Evolutionary conservation across 30 jellyfish, hydroid and myxozoan genomes (phyloP), one percentile per base, ranked within the genome.

Genomic region (Turritopsis dohrnii): DNA sequence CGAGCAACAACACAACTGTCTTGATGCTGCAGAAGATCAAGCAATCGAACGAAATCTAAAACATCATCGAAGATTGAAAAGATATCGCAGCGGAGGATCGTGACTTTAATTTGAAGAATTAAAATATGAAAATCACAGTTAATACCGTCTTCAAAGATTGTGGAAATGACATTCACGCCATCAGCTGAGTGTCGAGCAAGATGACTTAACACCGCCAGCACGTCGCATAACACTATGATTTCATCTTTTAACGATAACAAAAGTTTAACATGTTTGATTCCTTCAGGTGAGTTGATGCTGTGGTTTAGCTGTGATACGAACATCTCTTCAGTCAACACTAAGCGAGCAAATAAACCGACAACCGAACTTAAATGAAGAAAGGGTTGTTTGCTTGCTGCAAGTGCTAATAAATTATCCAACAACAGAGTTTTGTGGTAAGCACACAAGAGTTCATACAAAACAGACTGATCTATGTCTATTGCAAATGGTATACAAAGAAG

Each of bases 401-500:
- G 41, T 7, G 13, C 28, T n/a, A 74, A 23, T 1, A 74, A 41
- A 26, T 18, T n/a, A 1, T 21, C 65, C 65, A 3, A 13, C 28
- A 29, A 21, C 24, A 21, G 9, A 21, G n/a, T 74, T 23, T 74
- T 28, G 65, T 74, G 41, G 13, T n/a, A 74, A 19, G 69, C 80
- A 84, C 95, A 79, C 22, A 87, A 86, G 29, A 87, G 84, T n/a
- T 74, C 87, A 21, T 74, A 83, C 71, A 71, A 80, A 28, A 75
- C 83, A 29, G 66, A 65, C 53, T 87, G 95, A 28, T 79, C 84
- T 17, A 86, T 52, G 27, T 87, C 95, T 53, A 81, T 85, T 16
- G 95, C 89, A 53, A 87, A 80, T 0, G 95, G 95, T 21, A 87
- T 53, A 65, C 95, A 87, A 1, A 87, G 76, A 71, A 87, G 72